phyloP scores from a whole-genome alignment of 1,140 invertebrate species.

The Sminthurinus signatus region DNA sequence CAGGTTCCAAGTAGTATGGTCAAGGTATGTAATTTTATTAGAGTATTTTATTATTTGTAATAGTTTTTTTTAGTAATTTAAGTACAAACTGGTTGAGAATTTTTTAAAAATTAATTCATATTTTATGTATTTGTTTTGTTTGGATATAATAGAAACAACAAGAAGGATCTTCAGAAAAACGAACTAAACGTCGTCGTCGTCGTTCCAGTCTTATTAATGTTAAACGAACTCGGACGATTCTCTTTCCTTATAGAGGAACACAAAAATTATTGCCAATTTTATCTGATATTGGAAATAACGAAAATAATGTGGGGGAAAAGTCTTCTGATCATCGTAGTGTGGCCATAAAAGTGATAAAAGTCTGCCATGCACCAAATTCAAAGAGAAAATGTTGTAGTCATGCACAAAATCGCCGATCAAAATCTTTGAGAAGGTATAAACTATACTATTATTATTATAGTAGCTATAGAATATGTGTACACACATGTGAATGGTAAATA shows the following conservation, averaged over 20 bases:
- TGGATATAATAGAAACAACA: too few relatives aligned
- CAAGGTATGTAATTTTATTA: too few relatives aligned
- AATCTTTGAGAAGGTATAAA: conserved; percentile 5
- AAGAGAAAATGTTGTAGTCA: conserved; percentile 10
- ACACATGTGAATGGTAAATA: neutral
- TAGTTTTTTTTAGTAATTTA: too few relatives aligned
- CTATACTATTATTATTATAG: too few relatives aligned
- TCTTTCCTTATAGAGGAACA: conserved; percentile 16
- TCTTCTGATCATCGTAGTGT: neutral
- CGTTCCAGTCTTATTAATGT: conserved; percentile 23
- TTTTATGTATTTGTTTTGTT: too few relatives aligned
- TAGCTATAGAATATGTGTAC: too few relatives aligned
- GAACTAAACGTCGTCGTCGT: conserved; percentile 15
- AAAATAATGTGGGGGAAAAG: neutral
- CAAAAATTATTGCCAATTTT: conserved; percentile 20
- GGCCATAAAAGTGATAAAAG: conserved; percentile 9
- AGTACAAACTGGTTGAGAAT: too few relatives aligned
- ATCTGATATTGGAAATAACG: neutral
- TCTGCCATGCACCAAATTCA: conserved; percentile 10
- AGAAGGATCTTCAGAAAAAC: neutral
- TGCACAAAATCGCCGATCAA: neutral
- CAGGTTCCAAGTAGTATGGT: too few relatives aligned
- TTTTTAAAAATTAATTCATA: too few relatives aligned
- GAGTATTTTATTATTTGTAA: too few relatives aligned
- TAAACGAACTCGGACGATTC: conserved; percentile 23